These are phyloP conservation scores for Vultur gryphus DNA, from an alignment of 2,797 vertebrate genomes.

Conservation along the genomic window DNA sequence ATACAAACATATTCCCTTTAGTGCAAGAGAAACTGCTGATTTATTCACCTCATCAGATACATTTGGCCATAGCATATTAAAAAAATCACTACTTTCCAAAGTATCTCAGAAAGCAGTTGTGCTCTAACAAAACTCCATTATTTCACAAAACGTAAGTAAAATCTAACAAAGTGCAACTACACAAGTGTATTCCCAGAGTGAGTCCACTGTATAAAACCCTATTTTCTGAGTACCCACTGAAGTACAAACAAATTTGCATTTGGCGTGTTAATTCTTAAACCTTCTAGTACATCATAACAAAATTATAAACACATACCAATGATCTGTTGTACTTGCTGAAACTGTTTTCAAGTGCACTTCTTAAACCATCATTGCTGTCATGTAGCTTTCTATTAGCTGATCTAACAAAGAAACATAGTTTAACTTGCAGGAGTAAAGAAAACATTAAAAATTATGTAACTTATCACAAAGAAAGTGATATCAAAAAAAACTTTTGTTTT, in stretches of 20 bases:
- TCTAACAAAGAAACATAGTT: slow-evolving; percentile 64
- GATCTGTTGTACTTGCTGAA: slow-evolving; percentile 79
- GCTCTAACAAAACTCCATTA: background rate
- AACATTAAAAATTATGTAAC: background rate
- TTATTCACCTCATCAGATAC: background rate
- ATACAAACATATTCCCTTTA: background rate
- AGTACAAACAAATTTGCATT: background rate
- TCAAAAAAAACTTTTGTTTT: background rate
- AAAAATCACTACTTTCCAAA: background rate
- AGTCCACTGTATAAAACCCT: background rate
- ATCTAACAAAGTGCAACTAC: background rate
- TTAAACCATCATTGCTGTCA: slow-evolving; percentile 92
- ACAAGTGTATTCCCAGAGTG: background rate
- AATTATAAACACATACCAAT: slow-evolving; percentile 66
- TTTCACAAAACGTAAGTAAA: background rate
- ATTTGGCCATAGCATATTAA: background rate
- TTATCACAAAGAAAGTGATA: background rate
- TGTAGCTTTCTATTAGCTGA: slow-evolving; percentile 93
- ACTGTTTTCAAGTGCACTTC: slow-evolving; percentile 84
- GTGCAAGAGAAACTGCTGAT: background rate
- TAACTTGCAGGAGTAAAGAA: background rate
- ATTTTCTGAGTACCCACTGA: background rate
- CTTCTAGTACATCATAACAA: background rate
- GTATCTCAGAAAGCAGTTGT: background rate
- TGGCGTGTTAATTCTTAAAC: background rate